phyloP scores from a whole-genome alignment of 2,797 vertebrate species.

The Sebastolobus alascanus region DNA sequence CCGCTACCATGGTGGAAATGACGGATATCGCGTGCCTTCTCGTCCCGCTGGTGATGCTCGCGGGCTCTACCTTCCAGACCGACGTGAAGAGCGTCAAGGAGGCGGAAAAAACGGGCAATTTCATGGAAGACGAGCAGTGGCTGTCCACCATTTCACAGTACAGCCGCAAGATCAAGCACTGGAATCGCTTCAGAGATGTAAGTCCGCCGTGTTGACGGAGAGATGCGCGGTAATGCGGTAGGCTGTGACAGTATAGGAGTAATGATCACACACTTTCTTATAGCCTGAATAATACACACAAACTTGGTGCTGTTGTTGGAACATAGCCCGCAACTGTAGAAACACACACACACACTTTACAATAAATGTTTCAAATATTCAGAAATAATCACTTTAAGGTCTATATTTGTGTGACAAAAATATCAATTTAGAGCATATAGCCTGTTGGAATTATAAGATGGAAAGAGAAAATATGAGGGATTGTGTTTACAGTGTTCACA shows the following conservation, averaged over 20 bases:
- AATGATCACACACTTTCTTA: slow-evolving; percentile 29
- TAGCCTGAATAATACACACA: background rate
- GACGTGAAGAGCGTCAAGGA: slow-evolving; percentile 87
- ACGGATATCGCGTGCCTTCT: slow-evolving; percentile 82
- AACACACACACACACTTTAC: background rate
- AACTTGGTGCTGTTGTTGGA: slow-evolving; percentile 47
- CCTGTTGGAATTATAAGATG: background rate
- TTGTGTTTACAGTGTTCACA: background rate
- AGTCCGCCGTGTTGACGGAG: slow-evolving; percentile 80
- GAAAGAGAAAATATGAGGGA: background rate
- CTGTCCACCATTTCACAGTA: slow-evolving; percentile 98
- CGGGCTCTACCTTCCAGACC: slow-evolving; percentile 81
- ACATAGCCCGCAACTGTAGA: background rate
- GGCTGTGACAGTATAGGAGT: no score
- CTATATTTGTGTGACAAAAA: background rate
- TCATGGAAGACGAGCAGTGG: slow-evolving; percentile 99
- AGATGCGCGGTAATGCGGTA: slow-evolving; percentile 60
- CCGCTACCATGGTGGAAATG: slow-evolving; percentile 79
- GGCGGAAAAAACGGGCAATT: slow-evolving; percentile 92
- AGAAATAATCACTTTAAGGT: background rate
- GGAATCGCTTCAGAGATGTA: slow-evolving; percentile 99
- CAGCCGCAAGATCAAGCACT: slow-evolving; percentile 98
- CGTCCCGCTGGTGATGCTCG: slow-evolving; percentile 84
- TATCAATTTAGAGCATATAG: background rate
- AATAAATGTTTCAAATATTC: background rate